phyloP scores from a whole-genome alignment of 2,797 vertebrate genomes.

The Onychomys torridus region DNA sequence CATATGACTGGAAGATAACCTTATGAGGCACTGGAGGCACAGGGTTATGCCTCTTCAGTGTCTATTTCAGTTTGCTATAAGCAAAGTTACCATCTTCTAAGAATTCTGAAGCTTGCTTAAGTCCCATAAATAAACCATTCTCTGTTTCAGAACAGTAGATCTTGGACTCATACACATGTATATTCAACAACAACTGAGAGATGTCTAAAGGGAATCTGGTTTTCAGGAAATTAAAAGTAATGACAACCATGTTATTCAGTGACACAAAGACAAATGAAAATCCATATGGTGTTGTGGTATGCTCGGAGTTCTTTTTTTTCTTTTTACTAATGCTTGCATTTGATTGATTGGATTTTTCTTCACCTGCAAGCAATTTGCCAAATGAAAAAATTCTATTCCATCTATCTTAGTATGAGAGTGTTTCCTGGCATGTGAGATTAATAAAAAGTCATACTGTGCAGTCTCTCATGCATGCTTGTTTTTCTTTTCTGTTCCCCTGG shows the following conservation, averaged over 20 bases:
- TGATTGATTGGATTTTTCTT: constrained; percentile 83
- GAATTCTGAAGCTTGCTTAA: constrained; percentile 38
- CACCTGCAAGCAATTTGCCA: constrained; percentile 82
- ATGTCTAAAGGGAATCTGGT: constrained; percentile 69
- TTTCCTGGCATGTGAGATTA: constrained; percentile 83
- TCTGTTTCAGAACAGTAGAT: constrained; percentile 62
- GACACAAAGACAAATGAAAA: constrained; percentile 76
- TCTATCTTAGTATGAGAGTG: constrained; percentile 79
- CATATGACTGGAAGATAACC: constrained; percentile 51
- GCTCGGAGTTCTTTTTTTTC: constrained; percentile 68
- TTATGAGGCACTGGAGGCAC: neutral
- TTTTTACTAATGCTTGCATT: constrained; percentile 78
- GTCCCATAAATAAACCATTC: constrained; percentile 65
- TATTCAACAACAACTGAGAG: constrained; percentile 74
- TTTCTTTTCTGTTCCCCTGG: constrained; percentile 42
- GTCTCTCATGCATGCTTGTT: constrained; percentile 73
- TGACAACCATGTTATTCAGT: constrained; percentile 68
- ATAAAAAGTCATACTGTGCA: constrained; percentile 80
- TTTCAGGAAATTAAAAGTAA: constrained; percentile 60
- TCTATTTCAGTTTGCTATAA: constrained; percentile 53
- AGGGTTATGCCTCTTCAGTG: neutral
- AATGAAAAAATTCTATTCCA: constrained; percentile 83
- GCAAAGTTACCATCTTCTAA: constrained; percentile 67
- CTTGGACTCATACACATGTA: constrained; percentile 28
- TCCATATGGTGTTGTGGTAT: constrained; percentile 54